These are phyloP conservation scores for Pipra filicauda DNA, from an alignment of 2,113 vertebrate species.

Conservation along the genomic window DNA sequence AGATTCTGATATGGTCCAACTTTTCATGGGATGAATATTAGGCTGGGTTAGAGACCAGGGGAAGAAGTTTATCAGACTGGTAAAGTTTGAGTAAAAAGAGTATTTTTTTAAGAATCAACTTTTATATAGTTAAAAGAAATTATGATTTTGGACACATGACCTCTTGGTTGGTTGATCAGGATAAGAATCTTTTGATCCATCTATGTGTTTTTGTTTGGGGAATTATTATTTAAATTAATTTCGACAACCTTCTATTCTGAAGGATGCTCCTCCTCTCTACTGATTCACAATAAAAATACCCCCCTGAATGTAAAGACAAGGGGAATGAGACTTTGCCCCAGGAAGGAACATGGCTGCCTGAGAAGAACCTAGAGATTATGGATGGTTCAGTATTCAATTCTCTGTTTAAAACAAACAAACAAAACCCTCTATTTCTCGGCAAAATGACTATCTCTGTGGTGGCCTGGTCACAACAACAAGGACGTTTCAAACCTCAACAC, in stretches of 20 bases:
- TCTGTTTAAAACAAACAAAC: background rate
- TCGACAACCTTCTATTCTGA: background rate
- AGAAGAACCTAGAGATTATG: background rate
- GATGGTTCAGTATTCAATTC: background rate
- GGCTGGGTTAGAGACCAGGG: background rate
- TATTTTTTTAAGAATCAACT: background rate
- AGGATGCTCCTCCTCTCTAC: background rate
- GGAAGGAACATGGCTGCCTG: background rate
- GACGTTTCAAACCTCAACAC: background rate
- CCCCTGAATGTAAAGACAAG: background rate
- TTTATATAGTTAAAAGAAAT: background rate
- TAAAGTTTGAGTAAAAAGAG: background rate
- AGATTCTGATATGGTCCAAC: background rate
- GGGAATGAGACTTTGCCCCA: background rate
- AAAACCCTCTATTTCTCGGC: too few species aligned
- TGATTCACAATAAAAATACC: background rate
- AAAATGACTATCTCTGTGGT: background rate
- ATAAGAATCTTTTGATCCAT: background rate
- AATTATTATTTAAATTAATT: background rate
- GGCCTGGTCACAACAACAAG: too few species aligned
- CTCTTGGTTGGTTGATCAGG: background rate
- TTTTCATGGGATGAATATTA: background rate
- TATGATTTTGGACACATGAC: background rate
- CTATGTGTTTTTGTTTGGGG: background rate
- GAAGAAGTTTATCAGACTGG: background rate